Conservation (phyloP, 2,797 vertebrate species). For the Darevskia nairensis region DNA sequence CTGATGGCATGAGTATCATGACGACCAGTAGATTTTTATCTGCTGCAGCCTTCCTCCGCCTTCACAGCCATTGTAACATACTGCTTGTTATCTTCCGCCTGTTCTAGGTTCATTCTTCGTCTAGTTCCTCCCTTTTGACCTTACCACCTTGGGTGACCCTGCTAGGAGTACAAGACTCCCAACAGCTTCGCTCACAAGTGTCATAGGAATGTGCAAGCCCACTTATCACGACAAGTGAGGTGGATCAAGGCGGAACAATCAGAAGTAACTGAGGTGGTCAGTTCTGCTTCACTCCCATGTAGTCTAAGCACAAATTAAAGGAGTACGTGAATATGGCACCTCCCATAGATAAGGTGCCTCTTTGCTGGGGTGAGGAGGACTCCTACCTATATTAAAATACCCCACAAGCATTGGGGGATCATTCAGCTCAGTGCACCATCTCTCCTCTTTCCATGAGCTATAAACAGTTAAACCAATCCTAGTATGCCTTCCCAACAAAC, state of each 20-base stretch:
- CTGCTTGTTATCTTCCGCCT: no score
- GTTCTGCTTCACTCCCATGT: not conserved
- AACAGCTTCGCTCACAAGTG: no score
- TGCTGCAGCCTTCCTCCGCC: no score
- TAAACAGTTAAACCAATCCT: not conserved
- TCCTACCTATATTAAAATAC: not conserved
- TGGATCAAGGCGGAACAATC: not conserved
- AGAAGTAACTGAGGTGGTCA: not conserved
- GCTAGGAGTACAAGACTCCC: no score
- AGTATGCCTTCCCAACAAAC: not conserved
- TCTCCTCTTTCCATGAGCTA: not conserved
- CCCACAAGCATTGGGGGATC: not conserved
- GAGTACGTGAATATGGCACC: not conserved
- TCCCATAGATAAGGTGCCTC: not conserved
- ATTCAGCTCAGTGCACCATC: not conserved
- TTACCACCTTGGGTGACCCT: no score
- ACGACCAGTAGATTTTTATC: no score
- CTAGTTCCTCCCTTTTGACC: no score
- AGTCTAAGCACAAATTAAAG: not conserved
- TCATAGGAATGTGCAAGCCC: no score
- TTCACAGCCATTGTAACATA: no score
- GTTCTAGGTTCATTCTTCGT: no score
- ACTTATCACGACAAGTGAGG: no score
- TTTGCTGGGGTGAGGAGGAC: not conserved
- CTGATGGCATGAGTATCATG: no score